These are phyloP conservation scores for Atrichornis clamosus DNA, from an alignment of 2,113 vertebrate species.

Conservation along the genomic window DNA sequence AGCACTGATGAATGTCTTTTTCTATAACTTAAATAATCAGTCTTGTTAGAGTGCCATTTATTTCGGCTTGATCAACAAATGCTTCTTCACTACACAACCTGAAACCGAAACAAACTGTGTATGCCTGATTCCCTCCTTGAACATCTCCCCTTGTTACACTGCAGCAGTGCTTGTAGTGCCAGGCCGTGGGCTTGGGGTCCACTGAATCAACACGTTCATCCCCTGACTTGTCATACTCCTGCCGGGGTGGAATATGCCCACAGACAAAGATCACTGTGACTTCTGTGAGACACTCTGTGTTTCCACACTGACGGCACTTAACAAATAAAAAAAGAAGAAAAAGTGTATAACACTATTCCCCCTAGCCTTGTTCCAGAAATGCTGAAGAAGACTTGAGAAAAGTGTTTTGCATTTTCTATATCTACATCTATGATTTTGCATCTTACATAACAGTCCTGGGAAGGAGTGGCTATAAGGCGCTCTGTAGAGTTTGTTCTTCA, in stretches of 20 bases:
- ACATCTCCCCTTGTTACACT: neutral
- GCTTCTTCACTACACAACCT: neutral
- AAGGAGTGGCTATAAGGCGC: neutral
- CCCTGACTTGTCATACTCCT: neutral
- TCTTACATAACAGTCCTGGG: neutral
- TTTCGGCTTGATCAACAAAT: neutral
- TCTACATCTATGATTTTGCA: neutral
- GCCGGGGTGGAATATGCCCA: neutral
- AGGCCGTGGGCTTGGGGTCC: neutral
- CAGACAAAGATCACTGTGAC: neutral
- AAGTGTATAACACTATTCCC: neutral
- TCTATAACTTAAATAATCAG: neutral
- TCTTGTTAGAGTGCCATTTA: neutral
- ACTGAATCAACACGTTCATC: accelerated
- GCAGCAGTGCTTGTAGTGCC: neutral
- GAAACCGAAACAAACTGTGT: neutral
- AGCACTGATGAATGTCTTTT: neutral
- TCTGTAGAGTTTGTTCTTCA: neutral
- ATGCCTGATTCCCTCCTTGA: neutral
- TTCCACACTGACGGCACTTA: neutral
- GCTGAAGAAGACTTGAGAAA: neutral
- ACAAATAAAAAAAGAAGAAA: neutral
- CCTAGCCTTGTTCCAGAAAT: neutral
- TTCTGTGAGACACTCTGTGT: neutral
- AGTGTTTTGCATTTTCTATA: neutral